phyloP scores from a whole-genome alignment of 1,140 invertebrate genomes.

The Cephus cinctus region DNA sequence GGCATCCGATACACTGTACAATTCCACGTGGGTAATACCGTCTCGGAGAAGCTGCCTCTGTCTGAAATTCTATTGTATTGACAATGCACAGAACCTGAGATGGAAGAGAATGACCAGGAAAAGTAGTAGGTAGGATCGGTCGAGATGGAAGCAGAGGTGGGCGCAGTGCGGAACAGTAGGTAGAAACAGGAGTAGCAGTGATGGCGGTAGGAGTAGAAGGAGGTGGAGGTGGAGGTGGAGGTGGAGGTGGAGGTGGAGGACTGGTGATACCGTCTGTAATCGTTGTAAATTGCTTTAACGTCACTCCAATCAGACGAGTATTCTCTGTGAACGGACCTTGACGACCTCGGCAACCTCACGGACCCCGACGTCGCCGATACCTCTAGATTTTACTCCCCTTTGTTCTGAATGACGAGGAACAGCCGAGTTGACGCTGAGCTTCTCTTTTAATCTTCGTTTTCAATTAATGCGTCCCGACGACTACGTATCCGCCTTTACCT shows the following conservation, averaged over 20 bases:
- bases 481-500: too few species aligned
- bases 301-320: conserved; percentile 38
- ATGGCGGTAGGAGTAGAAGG: neutral
- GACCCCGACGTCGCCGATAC: conserved; percentile 9
- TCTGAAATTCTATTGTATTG: conserved; percentile 33
- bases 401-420: conserved; percentile 3
- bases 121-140: neutral
- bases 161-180: neutral
- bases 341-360: conserved; percentile 17
- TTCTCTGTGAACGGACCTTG: conserved; percentile 24
- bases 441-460: conserved; percentile 26
- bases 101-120: neutral
- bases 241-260: neutral
- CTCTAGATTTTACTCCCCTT: conserved; percentile 14
- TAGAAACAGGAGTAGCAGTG: neutral
- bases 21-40: conserved; percentile 12
- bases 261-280: conserved; percentile 27
- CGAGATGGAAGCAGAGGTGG: neutral
- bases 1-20: neutral
- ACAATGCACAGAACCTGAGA: conserved; percentile 12
- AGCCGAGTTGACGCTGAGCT: neutral
- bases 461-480: conserved; percentile 13
- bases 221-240: neutral
- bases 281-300: conserved; percentile 43
- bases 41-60: conserved; percentile 15